Base-by-base conservation (phyloP, 2,888 invertebrate genomes). In the Ariolimax columbianus region DNA sequence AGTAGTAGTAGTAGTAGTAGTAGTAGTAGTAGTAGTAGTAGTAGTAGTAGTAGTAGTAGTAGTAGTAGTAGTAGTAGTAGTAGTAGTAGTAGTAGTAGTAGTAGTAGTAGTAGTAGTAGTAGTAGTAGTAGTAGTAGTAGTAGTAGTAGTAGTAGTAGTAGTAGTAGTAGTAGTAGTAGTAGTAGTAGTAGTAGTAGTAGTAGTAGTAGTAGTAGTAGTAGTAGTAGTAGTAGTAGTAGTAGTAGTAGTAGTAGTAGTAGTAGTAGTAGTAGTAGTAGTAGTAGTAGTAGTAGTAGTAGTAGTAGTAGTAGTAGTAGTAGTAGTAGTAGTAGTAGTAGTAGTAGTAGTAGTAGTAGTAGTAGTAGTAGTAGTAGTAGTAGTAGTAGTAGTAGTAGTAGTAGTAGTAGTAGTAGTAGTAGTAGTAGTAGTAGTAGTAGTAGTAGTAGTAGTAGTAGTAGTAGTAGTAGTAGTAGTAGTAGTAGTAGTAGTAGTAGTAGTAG, bases 61-160 rank as follows among this genome's bases (percentile, higher is more conserved):
- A 75, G 75, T 36, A 75, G 75, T 36, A 75, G 75, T 36, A 75
- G 38, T 75, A 51, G 51, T 51, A 17, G 51, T 11, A 51, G 23
- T 11, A 23, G 51, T 51, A 17, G 51, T 23, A 51, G 23, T 75
- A 75, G 75, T 75, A 36, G 75, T 75, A 36, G 38, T 75, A 33
- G 75, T 36, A 75, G 75, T 33, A 75, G 38, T 36, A 75, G 75
- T 36, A 75, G 75, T 36, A 75, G 75, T 36, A 75, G 38, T 75
- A 51, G 51, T 51, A 17, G 51, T 11, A 51, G 23, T 11, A 23
- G 51, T 51, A 17, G 51, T 23, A 51, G 23, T 75, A 75, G 75
- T 75, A 36, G 75, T 75, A 36, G 38, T 75, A 33, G 75, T 36
- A 75, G 75, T 33, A 75, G 38, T 36, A 75, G 75, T 36, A 75